Evolutionary conservation across 92 coral and sea anemone species (phyloP).

Genomic region (Zoanthus gigantus): DNA sequence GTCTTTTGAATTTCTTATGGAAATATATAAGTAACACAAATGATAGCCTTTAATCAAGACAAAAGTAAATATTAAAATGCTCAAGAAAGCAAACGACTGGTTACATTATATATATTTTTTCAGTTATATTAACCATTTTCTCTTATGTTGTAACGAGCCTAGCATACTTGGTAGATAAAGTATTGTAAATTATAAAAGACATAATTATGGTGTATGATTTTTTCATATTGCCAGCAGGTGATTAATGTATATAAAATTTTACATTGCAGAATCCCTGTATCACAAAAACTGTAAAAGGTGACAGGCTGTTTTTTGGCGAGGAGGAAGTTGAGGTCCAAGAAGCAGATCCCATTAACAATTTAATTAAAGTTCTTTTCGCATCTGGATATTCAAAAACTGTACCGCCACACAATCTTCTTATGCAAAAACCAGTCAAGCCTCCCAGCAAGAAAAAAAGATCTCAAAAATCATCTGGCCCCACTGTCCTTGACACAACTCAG

Average conservation of each 20-base stretch:
- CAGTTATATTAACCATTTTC: background rate
- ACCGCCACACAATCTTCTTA: background rate
- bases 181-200: background rate
- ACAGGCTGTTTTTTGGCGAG: background rate
- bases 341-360: background rate
- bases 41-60: no score
- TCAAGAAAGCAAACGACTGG: no score
- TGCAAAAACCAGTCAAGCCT: slow-evolving; percentile 1
- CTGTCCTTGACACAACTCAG: no score
- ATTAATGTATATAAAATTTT: background rate
- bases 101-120: no score
- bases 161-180: background rate
- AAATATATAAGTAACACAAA: no score
- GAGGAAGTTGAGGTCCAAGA: slow-evolving; percentile 6
- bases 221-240: background rate
- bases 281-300: slow-evolving; percentile 3
- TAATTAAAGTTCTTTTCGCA: background rate
- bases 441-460: background rate
- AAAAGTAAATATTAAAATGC: no score
- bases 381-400: background rate
- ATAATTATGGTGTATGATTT: background rate
- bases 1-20: no score
- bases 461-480: no score
- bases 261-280: slow-evolving; percentile 6
- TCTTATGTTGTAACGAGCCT: background rate